A percentile compares a stretch with the other conserved stretches of the same genome.
Conservation (phyloP, 2,113 vertebrate genomes). For the Theristicus caerulescens region DNA sequence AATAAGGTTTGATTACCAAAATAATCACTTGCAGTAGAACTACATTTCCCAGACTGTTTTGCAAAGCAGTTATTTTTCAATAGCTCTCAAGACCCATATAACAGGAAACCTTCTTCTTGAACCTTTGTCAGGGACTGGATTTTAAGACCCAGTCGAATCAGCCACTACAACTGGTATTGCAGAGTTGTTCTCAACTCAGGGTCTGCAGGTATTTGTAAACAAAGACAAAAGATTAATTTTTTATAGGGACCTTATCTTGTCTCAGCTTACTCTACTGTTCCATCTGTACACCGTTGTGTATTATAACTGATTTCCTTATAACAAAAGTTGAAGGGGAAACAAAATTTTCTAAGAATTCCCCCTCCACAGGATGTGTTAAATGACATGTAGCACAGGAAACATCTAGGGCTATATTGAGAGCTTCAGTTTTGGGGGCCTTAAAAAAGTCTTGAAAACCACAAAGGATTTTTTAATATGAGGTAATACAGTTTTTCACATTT, state of each 20-base stretch:
- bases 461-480: not conserved
- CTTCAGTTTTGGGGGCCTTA: not conserved
- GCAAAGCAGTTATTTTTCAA: not conserved
- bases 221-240: not conserved
- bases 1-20: not conserved
- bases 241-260: not conserved
- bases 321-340: not conserved
- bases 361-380: not conserved
- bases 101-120: not conserved
- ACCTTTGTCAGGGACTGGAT: not conserved
- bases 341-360: not conserved
- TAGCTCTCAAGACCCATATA: not conserved
- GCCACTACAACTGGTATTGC: not conserved
- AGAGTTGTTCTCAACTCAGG: not conserved
- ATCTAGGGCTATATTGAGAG: not conserved
- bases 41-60: not conserved
- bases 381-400: not conserved
- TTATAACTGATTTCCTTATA: not conserved
- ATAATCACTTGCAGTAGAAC: not conserved
- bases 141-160: not conserved
- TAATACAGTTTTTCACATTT: not conserved
- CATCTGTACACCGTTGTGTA: not conserved
- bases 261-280: not conserved
- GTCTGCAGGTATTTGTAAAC: not conserved
- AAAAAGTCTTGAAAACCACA: not conserved